A percentile compares a stretch with the other conserved stretches of the same genome.
Evolutionary conservation across 2,797 vertebrate genomes (phyloP).

Genomic region (Alcedo atthis): DNA sequence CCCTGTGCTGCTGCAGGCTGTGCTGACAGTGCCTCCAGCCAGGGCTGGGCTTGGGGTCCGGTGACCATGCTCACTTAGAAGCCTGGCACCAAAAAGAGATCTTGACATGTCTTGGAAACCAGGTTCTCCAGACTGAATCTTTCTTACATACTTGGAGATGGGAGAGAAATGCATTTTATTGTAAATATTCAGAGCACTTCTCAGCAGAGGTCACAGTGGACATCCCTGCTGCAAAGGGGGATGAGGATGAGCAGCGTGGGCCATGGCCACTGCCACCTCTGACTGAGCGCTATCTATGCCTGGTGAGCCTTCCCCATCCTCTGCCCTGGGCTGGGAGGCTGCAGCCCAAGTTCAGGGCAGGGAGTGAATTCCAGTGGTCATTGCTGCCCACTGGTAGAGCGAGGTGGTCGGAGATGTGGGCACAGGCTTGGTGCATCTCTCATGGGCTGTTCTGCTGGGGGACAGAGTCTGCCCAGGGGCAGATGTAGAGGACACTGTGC

Average conservation of each 20-base stretch:
- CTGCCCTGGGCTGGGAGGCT: neutral
- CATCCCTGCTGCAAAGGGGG: neutral
- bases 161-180: neutral
- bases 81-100: neutral
- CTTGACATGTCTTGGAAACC: neutral
- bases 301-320: neutral
- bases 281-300: neutral
- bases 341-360: neutral
- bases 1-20: neutral
- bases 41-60: neutral
- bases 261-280: neutral
- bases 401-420: neutral
- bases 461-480: neutral
- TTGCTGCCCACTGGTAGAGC: neutral
- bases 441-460: neutral
- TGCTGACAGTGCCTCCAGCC: neutral
- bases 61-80: neutral
- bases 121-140: neutral
- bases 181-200: neutral
- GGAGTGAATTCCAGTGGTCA: neutral
- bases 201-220: neutral
- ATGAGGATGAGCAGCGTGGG: neutral
- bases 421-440: neutral
- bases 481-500: neutral
- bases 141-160: neutral